Percentiles rank a stretch among this genome's conserved stretches.
Conservation (phyloP, 2,113 vertebrate genomes). For the Cepphus grylle region DNA sequence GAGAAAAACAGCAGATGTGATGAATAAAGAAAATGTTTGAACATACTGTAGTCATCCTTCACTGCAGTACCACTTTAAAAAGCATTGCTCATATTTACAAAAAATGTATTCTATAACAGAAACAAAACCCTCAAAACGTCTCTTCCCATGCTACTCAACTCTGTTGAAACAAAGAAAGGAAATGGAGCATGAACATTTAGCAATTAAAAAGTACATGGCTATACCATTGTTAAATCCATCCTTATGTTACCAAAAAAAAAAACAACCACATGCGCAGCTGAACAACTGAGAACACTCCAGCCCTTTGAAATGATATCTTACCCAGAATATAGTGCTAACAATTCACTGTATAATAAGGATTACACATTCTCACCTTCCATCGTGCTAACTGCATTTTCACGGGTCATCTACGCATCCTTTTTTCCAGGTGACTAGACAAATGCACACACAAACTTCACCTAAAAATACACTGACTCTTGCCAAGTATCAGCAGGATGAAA, state of each 20-base stretch:
- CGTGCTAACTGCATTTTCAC: conserved; percentile 62
- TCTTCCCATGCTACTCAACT: neutral
- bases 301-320: conserved; percentile 53
- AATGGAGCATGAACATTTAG: conserved; percentile 21
- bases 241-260: neutral
- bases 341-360: conserved; percentile 41
- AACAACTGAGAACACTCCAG: conserved; percentile 31
- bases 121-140: neutral
- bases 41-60: neutral
- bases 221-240: conserved; percentile 19
- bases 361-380: conserved; percentile 58
- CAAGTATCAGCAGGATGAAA: conserved; percentile 75
- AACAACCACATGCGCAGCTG: neutral
- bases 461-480: conserved; percentile 64
- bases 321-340: conserved; percentile 9
- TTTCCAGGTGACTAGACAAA: conserved; percentile 73
- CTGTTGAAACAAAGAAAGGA: conserved; percentile 24
- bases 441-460: conserved; percentile 63
- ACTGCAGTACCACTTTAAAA: neutral
- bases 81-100: neutral
- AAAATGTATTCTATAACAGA: neutral
- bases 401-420: conserved; percentile 60
- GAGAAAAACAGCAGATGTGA: neutral
- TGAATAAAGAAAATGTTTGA: neutral
- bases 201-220: conserved; percentile 30